Evolutionary conservation across 2,888 invertebrate species (phyloP).

Genomic region (Drosophila acutilabella): DNA sequence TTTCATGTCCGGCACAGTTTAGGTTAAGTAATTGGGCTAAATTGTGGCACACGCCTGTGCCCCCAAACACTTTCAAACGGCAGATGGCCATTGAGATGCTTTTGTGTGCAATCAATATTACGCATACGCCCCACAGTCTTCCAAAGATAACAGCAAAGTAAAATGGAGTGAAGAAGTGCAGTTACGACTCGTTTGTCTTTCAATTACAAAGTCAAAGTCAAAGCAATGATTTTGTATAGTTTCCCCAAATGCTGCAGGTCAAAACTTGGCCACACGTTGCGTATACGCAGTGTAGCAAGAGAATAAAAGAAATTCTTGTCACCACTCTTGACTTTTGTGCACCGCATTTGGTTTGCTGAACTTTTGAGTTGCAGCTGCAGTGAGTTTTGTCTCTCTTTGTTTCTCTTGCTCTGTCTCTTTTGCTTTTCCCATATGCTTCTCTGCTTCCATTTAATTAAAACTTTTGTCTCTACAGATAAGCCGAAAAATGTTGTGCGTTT

Average conservation of each 20-base stretch:
- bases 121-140: constrained; percentile 38
- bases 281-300: constrained; percentile 30
- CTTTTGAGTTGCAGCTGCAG: constrained; percentile 25
- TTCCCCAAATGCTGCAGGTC: constrained; percentile 1
- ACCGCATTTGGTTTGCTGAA: constrained; percentile 42
- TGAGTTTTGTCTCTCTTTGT: not conserved
- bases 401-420: not conserved
- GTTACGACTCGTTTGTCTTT: constrained; percentile 42
- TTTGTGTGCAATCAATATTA: constrained; percentile 48
- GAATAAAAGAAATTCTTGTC: constrained; percentile 11
- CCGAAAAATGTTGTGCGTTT: constrained; percentile 21
- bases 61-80: constrained; percentile 5
- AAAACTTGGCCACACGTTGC: constrained; percentile 18
- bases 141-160: constrained; percentile 12
- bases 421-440: not conserved
- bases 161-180: constrained; percentile 5
- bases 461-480: constrained; percentile 39
- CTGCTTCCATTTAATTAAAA: constrained; percentile 47
- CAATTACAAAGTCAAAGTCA: constrained; percentile 33
- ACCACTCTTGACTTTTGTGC: constrained; percentile 29
- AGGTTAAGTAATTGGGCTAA: constrained; percentile 46
- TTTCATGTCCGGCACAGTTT: constrained; percentile 20
- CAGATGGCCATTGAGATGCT: constrained; percentile 4
- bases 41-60: constrained; percentile 26
- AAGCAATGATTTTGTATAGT: constrained; percentile 7